Base-by-base conservation (phyloP, 1,140 invertebrate species). In the Chymomyza costata region DNA sequence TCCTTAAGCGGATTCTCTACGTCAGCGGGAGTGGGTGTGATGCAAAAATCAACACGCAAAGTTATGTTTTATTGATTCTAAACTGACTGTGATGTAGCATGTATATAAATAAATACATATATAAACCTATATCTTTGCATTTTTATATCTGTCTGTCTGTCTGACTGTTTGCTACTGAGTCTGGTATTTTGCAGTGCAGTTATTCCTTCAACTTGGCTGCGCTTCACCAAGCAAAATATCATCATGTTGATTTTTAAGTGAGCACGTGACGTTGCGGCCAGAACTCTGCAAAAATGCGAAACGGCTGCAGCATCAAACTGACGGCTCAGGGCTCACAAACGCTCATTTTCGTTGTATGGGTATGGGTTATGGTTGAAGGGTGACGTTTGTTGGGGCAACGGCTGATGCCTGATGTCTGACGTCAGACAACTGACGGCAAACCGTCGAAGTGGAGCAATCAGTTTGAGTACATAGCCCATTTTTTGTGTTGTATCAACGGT, bases 21-120 rank as follows among this genome's bases (percentile, higher is more conserved):
- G n/a, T n/a, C n/a, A n/a, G n/a, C 38, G 8, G 8, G 21, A 25
- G 21, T 8, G 21, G 21, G 21, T 8, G 8, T 50, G 31, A 16
- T 43, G 40, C 40, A 55, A 51, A 78, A 78, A 78, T 78, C 73
- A 78, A 71, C 71, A 78, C 71, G 66, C 63, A 71, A 80, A 78
- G 73, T 78, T 71, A 78, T 78, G 66, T 78, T 78, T 78, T 78
- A 78, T 78, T 78, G 71, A 78, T 78, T 78, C 66, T 71, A 64
- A 78, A 71, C 66, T 58, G 73, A 80, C 71, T 78, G 54, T 78
- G 71, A 76, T 76, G 54, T 76, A 64, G 61, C 30, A 11, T 43
- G 13, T 45, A 11, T 44, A 35, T 28, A 37, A 17, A 30, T 11
- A 13, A 14, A 15, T 3, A 19, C 3, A 37, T 8, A 38, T 35